Evolutionary conservation across 2,797 vertebrate genomes (phyloP), one percentile per base, ranked within the genome.

Genomic region (Tolypeutes matacus): DNA sequence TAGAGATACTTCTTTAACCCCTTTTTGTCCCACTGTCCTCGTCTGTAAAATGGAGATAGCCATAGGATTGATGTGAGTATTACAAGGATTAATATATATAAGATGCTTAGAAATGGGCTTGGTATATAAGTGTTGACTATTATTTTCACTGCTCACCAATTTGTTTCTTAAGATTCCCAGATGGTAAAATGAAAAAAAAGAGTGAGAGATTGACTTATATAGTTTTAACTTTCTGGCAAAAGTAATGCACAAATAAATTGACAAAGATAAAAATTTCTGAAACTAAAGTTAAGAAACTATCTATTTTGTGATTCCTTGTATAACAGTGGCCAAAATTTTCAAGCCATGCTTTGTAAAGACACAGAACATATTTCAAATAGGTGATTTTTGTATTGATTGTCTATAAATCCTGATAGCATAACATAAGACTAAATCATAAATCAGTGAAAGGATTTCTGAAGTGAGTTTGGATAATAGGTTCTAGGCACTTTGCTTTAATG

Each of bases 371-470:
- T 95, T 96, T 96, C 95, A 97, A 78, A 77, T 70, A 89, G 56
- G 56, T 96, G 85, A 95, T 92, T 83, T 93, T 94, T 91, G 34
- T 94, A 97, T 96, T 91, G 97, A 97, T 96, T 83, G 92, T 89
- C 64, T 83, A 97, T 97, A 97, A 96, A 96, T 96, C 76, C 72
- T 91, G 58, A 76, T 56, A 95, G 72, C 65, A 86, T 65, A 96
- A 86, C 82, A 77, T 62, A 94, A 87, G 42, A 91, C 72, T 96
- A 96, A 96, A 93, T 96, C 91, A 94, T 77, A 96, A 78, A 85
- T 96, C 95, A 94, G 82, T 95, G 76, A 96, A 92, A 58, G 77
- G n/a, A 69, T 89, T 93, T 94, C 86, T 96, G 89, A 94, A 58
- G 49, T 93, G 86, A 84, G 39, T 58, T 86, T 76, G 85, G 80